These are phyloP conservation scores for Heliconius ismenius DNA, from an alignment of 2,888 invertebrate species.

Conservation along the genomic window DNA sequence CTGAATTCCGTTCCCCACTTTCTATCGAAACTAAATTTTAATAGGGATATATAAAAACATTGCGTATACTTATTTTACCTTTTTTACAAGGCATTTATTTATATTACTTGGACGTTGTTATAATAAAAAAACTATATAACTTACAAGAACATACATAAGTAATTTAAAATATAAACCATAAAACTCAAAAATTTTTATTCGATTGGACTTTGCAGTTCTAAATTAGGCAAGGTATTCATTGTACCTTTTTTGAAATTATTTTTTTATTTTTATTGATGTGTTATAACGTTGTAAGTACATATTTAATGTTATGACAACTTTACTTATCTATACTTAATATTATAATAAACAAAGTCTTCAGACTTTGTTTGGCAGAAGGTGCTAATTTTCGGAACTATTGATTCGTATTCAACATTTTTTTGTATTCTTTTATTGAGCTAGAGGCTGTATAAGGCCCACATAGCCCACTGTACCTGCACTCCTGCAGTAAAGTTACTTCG, in stretches of 20 bases:
- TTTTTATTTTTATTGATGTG: background rate
- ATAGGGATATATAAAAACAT: background rate
- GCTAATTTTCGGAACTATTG: no score
- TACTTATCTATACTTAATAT: no score
- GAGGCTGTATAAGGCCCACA: no score
- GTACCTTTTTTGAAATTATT: no score
- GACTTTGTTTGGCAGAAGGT: no score
- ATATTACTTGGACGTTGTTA: no score
- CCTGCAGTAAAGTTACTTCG: no score
- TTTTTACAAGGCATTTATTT: background rate
- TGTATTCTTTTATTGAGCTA: no score
- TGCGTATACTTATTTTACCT: background rate
- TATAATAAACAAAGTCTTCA: no score
- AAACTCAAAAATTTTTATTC: background rate
- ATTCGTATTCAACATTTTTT: no score
- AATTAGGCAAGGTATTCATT: background rate
- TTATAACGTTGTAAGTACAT: background rate
- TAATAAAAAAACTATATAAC: background rate
- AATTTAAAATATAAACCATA: slow-evolving; percentile 5
- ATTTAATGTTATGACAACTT: background rate
- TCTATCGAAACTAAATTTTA: background rate
- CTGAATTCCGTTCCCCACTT: no score
- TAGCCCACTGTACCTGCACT: no score
- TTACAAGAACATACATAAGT: background rate
- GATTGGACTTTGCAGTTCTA: background rate